phyloP scores from a whole-genome alignment of 2,888 invertebrate genomes.

The Heliconius erato region DNA sequence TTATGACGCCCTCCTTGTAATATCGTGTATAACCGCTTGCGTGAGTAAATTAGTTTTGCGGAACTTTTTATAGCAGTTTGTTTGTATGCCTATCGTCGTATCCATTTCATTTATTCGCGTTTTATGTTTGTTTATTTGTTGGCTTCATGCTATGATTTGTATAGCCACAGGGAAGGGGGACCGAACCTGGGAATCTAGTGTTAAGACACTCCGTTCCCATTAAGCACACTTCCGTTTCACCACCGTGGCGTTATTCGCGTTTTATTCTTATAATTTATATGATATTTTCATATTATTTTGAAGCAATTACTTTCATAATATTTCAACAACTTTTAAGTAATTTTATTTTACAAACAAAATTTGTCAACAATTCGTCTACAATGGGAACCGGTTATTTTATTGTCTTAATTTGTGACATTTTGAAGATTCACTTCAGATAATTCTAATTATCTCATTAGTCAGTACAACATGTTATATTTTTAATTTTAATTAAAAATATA shows the following conservation, averaged over 20 bases:
- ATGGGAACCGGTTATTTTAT: background rate
- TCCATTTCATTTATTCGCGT: background rate
- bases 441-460: background rate
- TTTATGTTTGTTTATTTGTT: too few species aligned
- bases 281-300: background rate
- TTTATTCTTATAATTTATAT: background rate
- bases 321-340: background rate
- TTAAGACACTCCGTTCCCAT: too few species aligned
- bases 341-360: background rate
- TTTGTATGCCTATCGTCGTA: background rate
- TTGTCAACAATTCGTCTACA: background rate
- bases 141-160: too few species aligned
- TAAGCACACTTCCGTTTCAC: too few species aligned
- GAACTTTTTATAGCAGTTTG: constrained; percentile 38
- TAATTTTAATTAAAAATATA: background rate
- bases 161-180: too few species aligned
- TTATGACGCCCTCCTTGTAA: constrained; percentile 47
- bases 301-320: background rate
- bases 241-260: background rate
- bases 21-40: constrained; percentile 52
- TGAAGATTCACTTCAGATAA: background rate
- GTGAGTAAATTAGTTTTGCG: constrained; percentile 55
- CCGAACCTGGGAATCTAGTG: too few species aligned
- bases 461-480: background rate
- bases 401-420: background rate